Base-by-base conservation (phyloP, 2,797 vertebrate genomes). In the Pachyuromys duprasi region DNA sequence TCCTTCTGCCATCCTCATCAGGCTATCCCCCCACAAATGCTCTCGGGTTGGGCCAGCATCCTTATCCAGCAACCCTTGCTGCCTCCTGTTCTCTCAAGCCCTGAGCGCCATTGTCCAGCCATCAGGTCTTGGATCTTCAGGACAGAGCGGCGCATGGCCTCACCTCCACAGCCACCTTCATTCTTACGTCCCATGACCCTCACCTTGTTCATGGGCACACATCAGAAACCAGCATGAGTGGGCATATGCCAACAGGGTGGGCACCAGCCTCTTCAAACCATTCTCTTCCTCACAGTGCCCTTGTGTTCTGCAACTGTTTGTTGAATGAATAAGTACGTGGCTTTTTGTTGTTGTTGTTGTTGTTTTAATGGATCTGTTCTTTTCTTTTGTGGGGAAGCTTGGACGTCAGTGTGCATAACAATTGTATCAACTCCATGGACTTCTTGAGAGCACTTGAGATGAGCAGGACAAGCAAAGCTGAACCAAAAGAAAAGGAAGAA, bases 371-470 rank as follows among this genome's bases (percentile, higher is more conserved):
- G 84, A 80, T 92, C 33, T 70, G 70, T 95, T 96, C 36, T 95
- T 63, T 95, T 96, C 93, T 81, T 79, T 87, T 69, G 78, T 87
- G 93, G 42, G 5, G 88, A 97, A 99, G 99, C 74, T 98, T 98
- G 97, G 98, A 98, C 95, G 97, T 99, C 96, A 92, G 90, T 90
- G 97, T 97, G 84, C 97, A 93, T 24, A 96, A 97, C 26, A 97
- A 98, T 79, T 97, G 97, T 80, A 90, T 99, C 96, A 98, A 98
- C 39, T 98, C 98, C 96, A 97, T 97, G 82, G 98, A 98, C 96
- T 99, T 99, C 96, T 92, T 99, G 97, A 97, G 97, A 98, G 97
- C 96, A 2, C 82, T 96, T 93, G 98, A 98, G 76, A 97, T 91
- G 70, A 95, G 94, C 87, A 97, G 96, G 95, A 75, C 84, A 11